Conservation (phyloP, 2,797 vertebrate genomes). For the Aplochiton taeniatus region DNA sequence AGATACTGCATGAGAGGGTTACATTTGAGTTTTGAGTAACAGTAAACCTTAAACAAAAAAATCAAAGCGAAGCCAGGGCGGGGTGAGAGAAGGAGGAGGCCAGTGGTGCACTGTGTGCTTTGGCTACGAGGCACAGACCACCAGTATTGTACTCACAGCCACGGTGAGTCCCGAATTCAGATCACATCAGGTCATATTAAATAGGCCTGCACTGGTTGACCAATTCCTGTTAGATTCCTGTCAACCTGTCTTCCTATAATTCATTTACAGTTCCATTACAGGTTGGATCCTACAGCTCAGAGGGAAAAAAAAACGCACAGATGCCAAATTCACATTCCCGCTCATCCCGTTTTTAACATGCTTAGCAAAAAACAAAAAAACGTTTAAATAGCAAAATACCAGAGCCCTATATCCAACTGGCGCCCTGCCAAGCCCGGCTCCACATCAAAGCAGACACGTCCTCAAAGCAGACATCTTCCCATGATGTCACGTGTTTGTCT, state of each 20-base stretch:
- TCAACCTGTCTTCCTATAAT: slow-evolving; percentile 29
- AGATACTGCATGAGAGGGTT: too few species aligned
- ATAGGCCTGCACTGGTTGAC: slow-evolving; percentile 3
- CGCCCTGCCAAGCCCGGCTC: slow-evolving; percentile 38
- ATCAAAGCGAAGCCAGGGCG: too few species aligned
- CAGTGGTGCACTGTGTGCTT: slow-evolving; percentile 5
- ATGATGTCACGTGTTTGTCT: slow-evolving; percentile 62
- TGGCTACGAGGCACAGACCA: not conserved
- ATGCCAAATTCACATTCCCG: not conserved
- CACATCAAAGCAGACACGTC: slow-evolving; percentile 49
- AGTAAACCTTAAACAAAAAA: too few species aligned
- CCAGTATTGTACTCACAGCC: slow-evolving; percentile 10
- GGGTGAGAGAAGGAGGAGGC: too few species aligned
- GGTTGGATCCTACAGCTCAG: slow-evolving; percentile 7
- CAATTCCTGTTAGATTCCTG: slow-evolving; percentile 31
- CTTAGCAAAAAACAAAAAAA: slow-evolving; percentile 3
- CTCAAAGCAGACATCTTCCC: slow-evolving; percentile 46
- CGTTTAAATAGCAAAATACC: slow-evolving; percentile 18
- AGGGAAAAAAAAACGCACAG: not conserved
- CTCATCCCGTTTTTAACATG: not conserved
- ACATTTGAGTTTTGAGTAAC: too few species aligned
- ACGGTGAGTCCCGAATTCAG: slow-evolving; percentile 4
- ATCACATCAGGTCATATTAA: slow-evolving; percentile 25
- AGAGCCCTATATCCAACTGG: slow-evolving; percentile 27
- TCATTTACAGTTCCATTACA: not conserved